Conservation (phyloP, 2,113 vertebrate genomes). For the Numenius arquata region DNA sequence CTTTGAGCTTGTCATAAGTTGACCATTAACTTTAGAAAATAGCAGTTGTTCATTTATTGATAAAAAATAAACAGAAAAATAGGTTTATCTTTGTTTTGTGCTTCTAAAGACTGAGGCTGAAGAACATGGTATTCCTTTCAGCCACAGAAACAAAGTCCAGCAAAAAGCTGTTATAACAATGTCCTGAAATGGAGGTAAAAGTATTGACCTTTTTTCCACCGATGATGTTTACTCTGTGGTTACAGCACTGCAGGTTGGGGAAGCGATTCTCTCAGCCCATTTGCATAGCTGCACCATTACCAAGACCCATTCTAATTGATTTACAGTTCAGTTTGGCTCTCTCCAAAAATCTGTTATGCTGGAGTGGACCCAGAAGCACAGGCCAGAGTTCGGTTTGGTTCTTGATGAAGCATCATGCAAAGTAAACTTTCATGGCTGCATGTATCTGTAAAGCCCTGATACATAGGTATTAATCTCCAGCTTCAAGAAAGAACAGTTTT, state of each 20-base stretch:
- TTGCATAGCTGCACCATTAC: not conserved
- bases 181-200: not conserved
- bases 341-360: not conserved
- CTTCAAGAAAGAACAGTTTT: not conserved
- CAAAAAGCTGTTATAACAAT: not conserved
- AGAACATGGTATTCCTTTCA: not conserved
- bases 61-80: not conserved
- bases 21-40: not conserved
- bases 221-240: not conserved
- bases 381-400: fast-evolving
- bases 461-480: not conserved
- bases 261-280: not conserved
- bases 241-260: not conserved
- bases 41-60: not conserved
- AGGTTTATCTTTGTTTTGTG: not conserved
- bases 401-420: not conserved
- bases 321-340: not conserved
- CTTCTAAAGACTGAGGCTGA: not conserved
- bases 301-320: not conserved
- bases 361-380: not conserved
- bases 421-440: not conserved
- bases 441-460: not conserved
- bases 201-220: not conserved
- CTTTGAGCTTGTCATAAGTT: not conserved
- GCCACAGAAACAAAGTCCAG: not conserved